Base-by-base conservation (phyloP, 2,113 vertebrate genomes). In the Crotophaga sulcirostris region DNA sequence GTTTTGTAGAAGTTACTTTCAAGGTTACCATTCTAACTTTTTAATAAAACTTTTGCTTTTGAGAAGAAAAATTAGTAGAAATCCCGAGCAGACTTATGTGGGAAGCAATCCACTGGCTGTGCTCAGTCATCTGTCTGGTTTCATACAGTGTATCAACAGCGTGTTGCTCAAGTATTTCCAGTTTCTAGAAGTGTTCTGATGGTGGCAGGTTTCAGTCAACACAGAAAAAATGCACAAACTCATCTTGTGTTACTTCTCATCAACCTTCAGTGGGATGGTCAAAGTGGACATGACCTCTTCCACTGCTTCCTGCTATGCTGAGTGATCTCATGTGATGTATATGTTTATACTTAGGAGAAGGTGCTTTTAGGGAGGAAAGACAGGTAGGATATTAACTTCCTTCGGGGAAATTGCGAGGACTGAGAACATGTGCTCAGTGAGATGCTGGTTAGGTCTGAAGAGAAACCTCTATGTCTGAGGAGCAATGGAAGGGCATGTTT, bases 221-320 rank as follows among this genome's bases (percentile, higher is more conserved):
- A 3, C 4, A 4, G 31, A 23, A 31, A 6, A 20, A n/a, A n/a
- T n/a, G n/a, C 3, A 29, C 77, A 44, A 3, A 2, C 6, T 38
- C 8, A 10, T 13, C 23, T 3, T 20, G 17, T 33, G 59, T 34
- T 18, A 0, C 16, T 40, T 60, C 45, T n/a, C 52, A 34, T 24
- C 31, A 54, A 1, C 7, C 6, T 62, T 54, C 47, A 9, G 0
- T 54, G 70, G 31, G 5, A 2, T 52, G 72, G 52, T n/a, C 62
- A 28, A 6, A 58, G 52, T 2, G 6, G 56, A 7, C 16, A 7
- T 0, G 5, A 9, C 15, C 24, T 42, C 45, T 59, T 55, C 23
- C 9, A 2, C 13, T 15, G 16, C 38, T n/a, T 25, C 24, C 21
- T 58, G n/a, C 16, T 38, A 23, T 20, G 8, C 23, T 49, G 19